Evolutionary conservation across 1,140 invertebrate species (phyloP).

Genomic region (Pseudoatta argentina): DNA sequence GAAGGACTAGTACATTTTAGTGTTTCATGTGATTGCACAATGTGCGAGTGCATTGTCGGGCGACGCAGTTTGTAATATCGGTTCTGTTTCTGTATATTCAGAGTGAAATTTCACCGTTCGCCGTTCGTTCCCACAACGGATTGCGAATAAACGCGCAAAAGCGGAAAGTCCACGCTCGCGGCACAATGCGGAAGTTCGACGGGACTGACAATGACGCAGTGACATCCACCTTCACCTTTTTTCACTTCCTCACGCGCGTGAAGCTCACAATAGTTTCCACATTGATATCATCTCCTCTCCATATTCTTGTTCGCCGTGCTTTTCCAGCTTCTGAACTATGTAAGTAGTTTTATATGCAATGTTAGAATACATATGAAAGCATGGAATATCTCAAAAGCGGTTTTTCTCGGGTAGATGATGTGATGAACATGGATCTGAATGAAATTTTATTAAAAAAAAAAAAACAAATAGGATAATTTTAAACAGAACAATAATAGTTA

Average conservation of each 20-base stretch:
- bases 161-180: slow-evolving; percentile 46
- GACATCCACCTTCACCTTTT: slow-evolving; percentile 45
- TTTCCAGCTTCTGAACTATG: slow-evolving; percentile 28
- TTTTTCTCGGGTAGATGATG: neutral
- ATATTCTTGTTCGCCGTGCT: slow-evolving; percentile 35
- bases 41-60: neutral
- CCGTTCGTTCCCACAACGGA: slow-evolving; percentile 11
- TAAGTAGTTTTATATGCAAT: slow-evolving; percentile 55
- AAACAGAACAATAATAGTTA: neutral
- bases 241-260: slow-evolving; percentile 7
- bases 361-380: neutral
- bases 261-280: slow-evolving; percentile 23
- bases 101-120: slow-evolving; percentile 42
- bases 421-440: neutral
- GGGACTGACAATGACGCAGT: slow-evolving; percentile 29
- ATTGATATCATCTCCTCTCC: slow-evolving; percentile 28
- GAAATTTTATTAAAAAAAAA: neutral
- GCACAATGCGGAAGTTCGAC: slow-evolving; percentile 36
- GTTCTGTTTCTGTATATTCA: slow-evolving; percentile 39
- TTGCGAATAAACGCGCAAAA: slow-evolving; percentile 49
- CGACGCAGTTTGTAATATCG: slow-evolving; percentile 31
- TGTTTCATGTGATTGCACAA: neutral
- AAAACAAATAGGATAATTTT: neutral
- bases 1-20: neutral
- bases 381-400: neutral